phyloP scores from a whole-genome alignment of 2,113 vertebrate genomes.

The Periophthalmodon schlosseri region DNA sequence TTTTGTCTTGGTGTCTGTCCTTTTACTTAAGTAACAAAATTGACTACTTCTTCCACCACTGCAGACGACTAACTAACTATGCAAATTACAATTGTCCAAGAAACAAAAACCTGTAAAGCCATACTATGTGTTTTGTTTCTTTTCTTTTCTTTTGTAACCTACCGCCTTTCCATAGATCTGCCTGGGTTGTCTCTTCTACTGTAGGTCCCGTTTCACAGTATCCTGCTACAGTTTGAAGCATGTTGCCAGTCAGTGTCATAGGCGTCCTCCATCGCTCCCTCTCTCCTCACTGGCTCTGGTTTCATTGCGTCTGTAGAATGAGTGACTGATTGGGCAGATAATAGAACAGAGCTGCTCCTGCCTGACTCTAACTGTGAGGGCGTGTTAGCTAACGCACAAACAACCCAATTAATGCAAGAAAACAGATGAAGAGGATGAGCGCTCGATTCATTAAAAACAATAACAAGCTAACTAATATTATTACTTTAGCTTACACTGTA shows the following conservation, averaged over 20 bases:
- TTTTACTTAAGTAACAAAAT: too few relatives aligned
- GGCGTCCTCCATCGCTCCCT: not conserved
- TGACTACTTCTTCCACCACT: too few relatives aligned
- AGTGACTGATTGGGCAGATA: constrained; percentile 14
- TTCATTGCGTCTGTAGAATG: constrained; percentile 11
- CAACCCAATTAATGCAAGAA: not conserved
- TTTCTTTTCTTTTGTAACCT: too few relatives aligned
- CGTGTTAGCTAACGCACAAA: not conserved
- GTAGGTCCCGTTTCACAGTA: not conserved
- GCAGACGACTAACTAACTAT: too few relatives aligned
- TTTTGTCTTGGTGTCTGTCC: too few relatives aligned
- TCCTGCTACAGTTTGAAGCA: not conserved
- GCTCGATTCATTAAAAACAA: not conserved
- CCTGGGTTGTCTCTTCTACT: too few relatives aligned
- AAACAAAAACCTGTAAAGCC: too few relatives aligned
- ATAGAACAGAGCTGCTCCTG: not conserved
- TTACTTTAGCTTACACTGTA: too few relatives aligned
- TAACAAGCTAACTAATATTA: too few relatives aligned
- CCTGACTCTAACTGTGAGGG: not conserved
- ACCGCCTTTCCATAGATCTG: too few relatives aligned
- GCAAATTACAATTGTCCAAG: too few relatives aligned
- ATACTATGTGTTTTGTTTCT: too few relatives aligned
- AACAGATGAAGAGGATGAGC: not conserved
- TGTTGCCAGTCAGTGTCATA: not conserved
- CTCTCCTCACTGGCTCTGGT: constrained; percentile 16